Conservation (phyloP, 2,113 vertebrate species). For the Aphyosemion australe region DNA sequence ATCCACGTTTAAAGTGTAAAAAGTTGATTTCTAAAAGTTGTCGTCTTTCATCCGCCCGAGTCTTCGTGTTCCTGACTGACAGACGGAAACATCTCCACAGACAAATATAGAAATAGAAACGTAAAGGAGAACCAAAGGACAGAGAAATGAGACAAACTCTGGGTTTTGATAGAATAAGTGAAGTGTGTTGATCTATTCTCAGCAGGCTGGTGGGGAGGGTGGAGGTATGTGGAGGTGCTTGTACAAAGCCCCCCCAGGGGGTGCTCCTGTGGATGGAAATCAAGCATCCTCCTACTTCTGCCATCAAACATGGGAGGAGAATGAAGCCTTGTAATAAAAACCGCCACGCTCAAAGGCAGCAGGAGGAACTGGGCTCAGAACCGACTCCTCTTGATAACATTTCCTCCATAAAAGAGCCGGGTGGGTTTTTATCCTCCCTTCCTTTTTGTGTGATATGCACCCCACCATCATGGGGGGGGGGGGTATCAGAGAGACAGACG, state of each 20-base stretch:
- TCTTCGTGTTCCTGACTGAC: background rate
- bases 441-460: background rate
- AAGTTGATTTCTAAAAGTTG: background rate
- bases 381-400: background rate
- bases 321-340: background rate
- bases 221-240: slow-evolving; percentile 1
- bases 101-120: slow-evolving; percentile 15
- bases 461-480: background rate
- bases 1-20: background rate
- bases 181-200: slow-evolving; percentile 35
- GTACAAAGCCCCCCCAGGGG: slow-evolving; percentile 3
- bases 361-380: slow-evolving; percentile 4
- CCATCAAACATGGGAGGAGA: slow-evolving; percentile 1
- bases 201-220: slow-evolving; percentile 2
- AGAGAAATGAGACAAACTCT: slow-evolving; percentile 4
- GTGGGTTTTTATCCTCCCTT: background rate
- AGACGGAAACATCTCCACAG: background rate
- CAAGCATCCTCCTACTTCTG: slow-evolving; percentile 17
- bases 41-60: background rate
- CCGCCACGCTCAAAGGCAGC: background rate
- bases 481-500: no score
- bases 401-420: background rate
- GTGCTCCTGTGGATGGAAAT: slow-evolving; percentile 26
- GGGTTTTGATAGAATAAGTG: slow-evolving; percentile 12
- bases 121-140: slow-evolving; percentile 13